Evolutionary conservation across 2,113 vertebrate species (phyloP).

Genomic region (Chaetodon auriga): DNA sequence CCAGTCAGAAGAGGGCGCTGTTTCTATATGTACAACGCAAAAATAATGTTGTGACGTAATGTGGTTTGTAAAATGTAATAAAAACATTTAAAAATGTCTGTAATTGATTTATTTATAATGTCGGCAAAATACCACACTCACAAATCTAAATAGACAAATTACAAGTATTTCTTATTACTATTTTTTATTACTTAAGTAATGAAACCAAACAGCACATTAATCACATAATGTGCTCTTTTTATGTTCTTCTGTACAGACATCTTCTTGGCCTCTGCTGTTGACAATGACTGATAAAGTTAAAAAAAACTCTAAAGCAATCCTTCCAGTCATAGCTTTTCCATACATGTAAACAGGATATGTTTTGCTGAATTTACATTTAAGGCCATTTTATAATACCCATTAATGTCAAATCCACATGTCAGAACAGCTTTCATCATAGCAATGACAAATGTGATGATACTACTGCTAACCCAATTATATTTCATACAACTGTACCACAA

Average conservation of each 20-base stretch:
- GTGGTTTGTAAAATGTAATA: no score
- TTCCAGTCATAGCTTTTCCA: not conserved
- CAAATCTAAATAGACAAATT: not conserved
- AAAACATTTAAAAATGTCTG: not conserved
- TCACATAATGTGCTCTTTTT: no score
- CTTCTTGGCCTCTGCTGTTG: not conserved
- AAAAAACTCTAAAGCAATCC: not conserved
- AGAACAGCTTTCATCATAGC: not conserved
- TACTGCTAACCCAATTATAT: not conserved
- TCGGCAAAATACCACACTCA: not conserved
- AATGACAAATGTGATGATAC: not conserved
- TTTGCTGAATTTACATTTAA: not conserved
- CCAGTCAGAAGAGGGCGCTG: slow-evolving; percentile 36
- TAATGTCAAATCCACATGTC: not conserved
- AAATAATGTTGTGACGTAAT: no score
- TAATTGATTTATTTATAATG: not conserved
- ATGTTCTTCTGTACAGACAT: no score
- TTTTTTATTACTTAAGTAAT: not conserved
- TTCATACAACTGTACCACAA: not conserved
- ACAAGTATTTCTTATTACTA: no score
- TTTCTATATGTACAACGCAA: not conserved
- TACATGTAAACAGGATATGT: not conserved
- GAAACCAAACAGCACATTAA: not conserved
- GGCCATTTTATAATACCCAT: not conserved
- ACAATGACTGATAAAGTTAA: not conserved